These are phyloP conservation scores for Sylvia borin DNA, from an alignment of 2,797 vertebrate genomes.

Conservation along the genomic window DNA sequence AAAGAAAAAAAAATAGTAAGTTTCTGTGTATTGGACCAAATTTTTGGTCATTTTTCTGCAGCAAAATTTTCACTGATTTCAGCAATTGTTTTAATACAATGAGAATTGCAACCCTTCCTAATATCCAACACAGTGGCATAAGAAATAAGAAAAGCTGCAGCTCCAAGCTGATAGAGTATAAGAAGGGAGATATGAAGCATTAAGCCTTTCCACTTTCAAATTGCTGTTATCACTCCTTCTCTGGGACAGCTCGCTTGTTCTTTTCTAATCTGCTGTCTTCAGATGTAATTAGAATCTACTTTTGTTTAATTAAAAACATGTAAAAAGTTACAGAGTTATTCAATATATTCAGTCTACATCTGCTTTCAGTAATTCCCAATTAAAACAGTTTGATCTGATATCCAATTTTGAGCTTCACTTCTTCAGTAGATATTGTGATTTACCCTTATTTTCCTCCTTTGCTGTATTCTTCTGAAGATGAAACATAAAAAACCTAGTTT, in stretches of 20 bases:
- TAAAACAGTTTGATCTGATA: not conserved
- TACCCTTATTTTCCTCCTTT: not conserved
- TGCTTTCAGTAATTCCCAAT: not conserved
- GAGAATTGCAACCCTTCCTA: not conserved
- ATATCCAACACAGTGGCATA: not conserved
- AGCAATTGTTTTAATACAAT: not conserved
- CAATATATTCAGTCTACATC: not conserved
- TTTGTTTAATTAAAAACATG: not conserved
- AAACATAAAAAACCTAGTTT: not conserved
- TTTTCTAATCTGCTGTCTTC: not conserved
- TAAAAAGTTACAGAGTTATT: not conserved
- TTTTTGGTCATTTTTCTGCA: not conserved
- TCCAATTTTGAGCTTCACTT: not conserved
- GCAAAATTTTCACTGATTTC: not conserved
- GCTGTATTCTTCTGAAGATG: not conserved
- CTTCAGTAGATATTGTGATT: not conserved
- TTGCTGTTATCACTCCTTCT: not conserved
- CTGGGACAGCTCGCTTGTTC: not conserved
- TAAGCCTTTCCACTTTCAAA: not conserved
- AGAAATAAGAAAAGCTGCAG: not conserved
- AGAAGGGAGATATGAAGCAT: not conserved
- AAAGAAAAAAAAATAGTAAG: not conserved
- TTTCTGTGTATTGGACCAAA: not conserved
- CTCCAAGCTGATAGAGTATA: not conserved
- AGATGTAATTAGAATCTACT: not conserved